Base-by-base conservation (phyloP, 2,797 vertebrate species). In the Mus spretus region DNA sequence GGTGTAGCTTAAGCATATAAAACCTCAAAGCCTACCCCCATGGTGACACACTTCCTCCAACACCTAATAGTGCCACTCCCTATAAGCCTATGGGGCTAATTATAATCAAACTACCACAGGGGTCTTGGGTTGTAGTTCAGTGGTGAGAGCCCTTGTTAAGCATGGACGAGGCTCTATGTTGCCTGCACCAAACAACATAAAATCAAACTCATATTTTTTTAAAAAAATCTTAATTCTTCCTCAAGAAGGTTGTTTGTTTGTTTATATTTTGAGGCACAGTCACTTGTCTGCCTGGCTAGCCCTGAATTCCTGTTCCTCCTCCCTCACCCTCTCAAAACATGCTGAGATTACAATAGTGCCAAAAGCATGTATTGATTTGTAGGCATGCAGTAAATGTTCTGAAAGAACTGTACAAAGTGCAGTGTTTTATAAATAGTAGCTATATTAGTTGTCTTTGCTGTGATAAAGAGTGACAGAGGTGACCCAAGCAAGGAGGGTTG, bases 351-450 rank as follows among this genome's bases (percentile, higher is more conserved):
- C 11, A 67, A 4, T 19, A 37, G 22, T 72, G 24, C 50, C 80
- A 31, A 82, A 93, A 94, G 37, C 47, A 86, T 57, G 82, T 86
- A 88, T 0, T 84, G 8, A 26, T 50, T 75, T 90, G 31, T 75
- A 93, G 90, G 80, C 79, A 61, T 89, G n/a, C 12, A 85, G 26
- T 93, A 77, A 96, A 57, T 83, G 70, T 90, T 96, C 92, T n/a
- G n/a, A 83, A 84, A 91, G 47, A 59, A 59, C 70, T 85, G 83
- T 94, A 88, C 15, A 37, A 75, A 96, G 91, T 87, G 84, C 40
- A 53, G 63, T 95, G 89, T 92, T 91, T 96, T 81, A 80, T 95
- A 61, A 93, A 90, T 74, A 74, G 65, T 55, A 28, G 67, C 14
- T 57, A 2, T 55, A 72, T 72, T 37, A 72, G 61, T 24, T 85